A percentile compares a stretch with the other conserved stretches of the same genome.
Evolutionary conservation across 1,140 invertebrate genomes (phyloP).

Genomic region (Drosophila trapezifrons): DNA sequence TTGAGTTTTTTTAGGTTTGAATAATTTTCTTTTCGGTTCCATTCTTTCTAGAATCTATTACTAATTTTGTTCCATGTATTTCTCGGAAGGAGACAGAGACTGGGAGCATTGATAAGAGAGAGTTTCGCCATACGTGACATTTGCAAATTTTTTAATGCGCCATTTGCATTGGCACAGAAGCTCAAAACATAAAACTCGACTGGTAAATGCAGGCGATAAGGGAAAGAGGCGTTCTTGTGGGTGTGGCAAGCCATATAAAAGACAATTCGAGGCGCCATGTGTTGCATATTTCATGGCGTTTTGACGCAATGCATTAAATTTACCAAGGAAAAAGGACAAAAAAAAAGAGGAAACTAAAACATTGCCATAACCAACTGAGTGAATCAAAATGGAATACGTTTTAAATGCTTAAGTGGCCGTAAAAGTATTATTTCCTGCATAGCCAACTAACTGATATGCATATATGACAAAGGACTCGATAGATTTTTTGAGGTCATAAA

Average conservation of each 20-base stretch:
- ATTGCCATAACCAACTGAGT: conserved; percentile 51
- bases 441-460: conserved; percentile 38
- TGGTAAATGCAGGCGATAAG: conserved; percentile 40
- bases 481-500: background rate
- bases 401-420: conserved; percentile 69
- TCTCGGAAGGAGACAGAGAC: background rate
- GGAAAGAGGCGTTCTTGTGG: conserved; percentile 9
- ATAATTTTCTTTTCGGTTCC: background rate
- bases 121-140: conserved; percentile 59
- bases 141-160: conserved; percentile 78
- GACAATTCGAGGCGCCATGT: conserved; percentile 74
- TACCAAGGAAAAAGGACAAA: conserved; percentile 25
- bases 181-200: conserved; percentile 50
- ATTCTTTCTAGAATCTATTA: background rate
- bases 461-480: conserved; percentile 12
- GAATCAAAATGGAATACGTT: conserved; percentile 57
- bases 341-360: conserved; percentile 37
- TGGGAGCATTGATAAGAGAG: conserved; percentile 47
- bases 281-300: conserved; percentile 80
- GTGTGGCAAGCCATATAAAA: conserved; percentile 56
- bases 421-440: conserved; percentile 54
- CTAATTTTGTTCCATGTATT: background rate
- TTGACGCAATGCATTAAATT: conserved; percentile 66
- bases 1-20: too few species aligned
- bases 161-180: conserved; percentile 71